Conservation (phyloP, 2,888 invertebrate species). For the Lasioglossum zephyrum region DNA sequence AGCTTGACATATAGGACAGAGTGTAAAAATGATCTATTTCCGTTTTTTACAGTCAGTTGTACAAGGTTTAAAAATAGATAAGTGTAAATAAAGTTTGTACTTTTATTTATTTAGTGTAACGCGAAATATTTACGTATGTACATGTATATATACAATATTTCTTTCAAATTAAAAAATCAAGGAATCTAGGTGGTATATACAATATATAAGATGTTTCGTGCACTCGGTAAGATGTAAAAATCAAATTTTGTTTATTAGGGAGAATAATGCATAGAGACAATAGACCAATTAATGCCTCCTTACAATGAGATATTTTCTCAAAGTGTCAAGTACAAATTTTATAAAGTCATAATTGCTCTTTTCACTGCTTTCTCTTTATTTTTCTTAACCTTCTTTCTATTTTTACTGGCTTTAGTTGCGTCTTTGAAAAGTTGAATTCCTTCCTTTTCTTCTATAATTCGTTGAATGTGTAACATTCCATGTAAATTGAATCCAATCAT, state of each 20-base stretch:
- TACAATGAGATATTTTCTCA: background rate
- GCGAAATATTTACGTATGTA: background rate
- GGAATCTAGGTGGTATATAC: background rate
- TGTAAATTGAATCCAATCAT: slow-evolving; percentile 94
- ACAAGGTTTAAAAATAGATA: background rate
- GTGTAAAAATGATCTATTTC: slow-evolving; percentile 33
- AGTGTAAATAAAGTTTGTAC: background rate
- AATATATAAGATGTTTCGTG: background rate
- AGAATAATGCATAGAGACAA: background rate
- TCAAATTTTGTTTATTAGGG: background rate
- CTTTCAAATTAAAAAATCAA: background rate
- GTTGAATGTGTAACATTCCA: slow-evolving; percentile 91
- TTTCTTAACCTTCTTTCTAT: slow-evolving; percentile 88
- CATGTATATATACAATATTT: slow-evolving; percentile 24
- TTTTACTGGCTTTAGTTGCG: slow-evolving; percentile 87
- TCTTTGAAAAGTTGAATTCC: slow-evolving; percentile 92
- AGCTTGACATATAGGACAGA: background rate
- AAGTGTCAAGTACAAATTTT: slow-evolving; percentile 42
- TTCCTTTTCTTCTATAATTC: slow-evolving; percentile 90
- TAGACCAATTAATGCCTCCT: background rate
- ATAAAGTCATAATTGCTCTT: slow-evolving; percentile 86
- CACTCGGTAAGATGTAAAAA: background rate
- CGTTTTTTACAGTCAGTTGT: background rate
- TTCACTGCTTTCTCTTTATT: slow-evolving; percentile 88
- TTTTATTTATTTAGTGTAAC: background rate